Percentiles rank a stretch among this genome's conserved stretches.
These are phyloP conservation scores for Callospermophilus lateralis DNA, from an alignment of 2,113 vertebrate genomes.

Conservation along the genomic window DNA sequence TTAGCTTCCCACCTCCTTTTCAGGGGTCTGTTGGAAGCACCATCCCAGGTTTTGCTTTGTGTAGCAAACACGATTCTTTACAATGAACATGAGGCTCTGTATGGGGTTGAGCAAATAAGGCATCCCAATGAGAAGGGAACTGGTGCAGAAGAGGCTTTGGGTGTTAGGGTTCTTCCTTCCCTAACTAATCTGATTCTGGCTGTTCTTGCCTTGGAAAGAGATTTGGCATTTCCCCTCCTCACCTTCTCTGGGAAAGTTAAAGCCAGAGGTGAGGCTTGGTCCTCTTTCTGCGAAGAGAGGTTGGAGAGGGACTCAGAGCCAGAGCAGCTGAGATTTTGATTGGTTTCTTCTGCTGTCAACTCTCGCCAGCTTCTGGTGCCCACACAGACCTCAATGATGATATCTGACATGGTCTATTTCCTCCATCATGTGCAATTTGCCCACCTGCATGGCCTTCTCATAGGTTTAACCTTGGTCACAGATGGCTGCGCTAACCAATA, in stretches of 20 bases:
- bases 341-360: slow-evolving; percentile 68
- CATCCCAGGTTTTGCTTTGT: not conserved
- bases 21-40: not conserved
- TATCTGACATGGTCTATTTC: slow-evolving; percentile 53
- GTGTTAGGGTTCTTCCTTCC: not conserved
- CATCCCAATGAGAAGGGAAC: not conserved
- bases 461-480: slow-evolving; percentile 8
- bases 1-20: not conserved
- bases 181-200: not conserved
- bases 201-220: not conserved
- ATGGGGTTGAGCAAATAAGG: not conserved
- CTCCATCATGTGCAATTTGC: slow-evolving; percentile 41
- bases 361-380: slow-evolving; percentile 40
- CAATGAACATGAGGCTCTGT: not conserved
- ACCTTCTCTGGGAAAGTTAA: slow-evolving; percentile 15
- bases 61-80: not conserved
- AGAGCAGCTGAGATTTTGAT: slow-evolving; percentile 77
- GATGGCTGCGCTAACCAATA: not conserved
- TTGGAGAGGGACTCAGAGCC: slow-evolving; percentile 41
- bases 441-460: slow-evolving; percentile 59
- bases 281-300: slow-evolving; percentile 43
- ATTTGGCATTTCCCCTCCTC: not conserved
- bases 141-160: not conserved
- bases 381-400: not conserved
- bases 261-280: slow-evolving; percentile 64